Conservation (phyloP, 2,888 invertebrate genomes). For the Epinotia nisella region DNA sequence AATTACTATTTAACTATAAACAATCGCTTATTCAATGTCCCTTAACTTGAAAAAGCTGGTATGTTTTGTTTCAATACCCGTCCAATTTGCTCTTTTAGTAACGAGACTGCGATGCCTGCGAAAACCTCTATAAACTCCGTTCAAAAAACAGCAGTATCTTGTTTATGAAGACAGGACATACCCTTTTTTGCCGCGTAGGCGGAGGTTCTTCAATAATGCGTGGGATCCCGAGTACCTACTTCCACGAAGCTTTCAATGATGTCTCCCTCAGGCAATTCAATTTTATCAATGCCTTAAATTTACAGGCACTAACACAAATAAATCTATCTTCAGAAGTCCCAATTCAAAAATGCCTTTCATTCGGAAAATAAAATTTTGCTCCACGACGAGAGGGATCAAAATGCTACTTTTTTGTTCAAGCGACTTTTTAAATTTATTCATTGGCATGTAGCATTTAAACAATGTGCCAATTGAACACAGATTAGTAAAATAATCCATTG, state of each 20-base stretch:
- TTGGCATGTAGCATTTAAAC: too few species aligned
- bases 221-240: conserved; percentile 1
- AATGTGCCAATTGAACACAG: too few species aligned
- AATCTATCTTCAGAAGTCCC: background rate
- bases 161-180: background rate
- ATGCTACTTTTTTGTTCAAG: too few species aligned
- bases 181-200: background rate
- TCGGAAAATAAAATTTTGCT: too few species aligned
- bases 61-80: background rate
- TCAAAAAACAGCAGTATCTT: background rate
- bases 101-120: background rate
- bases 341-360: too few species aligned
- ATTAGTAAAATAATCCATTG: too few species aligned
- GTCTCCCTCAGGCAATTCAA: background rate
- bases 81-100: background rate
- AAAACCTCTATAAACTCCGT: background rate
- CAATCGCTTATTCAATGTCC: too few species aligned
- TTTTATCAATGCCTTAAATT: background rate
- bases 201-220: conserved; percentile 2
- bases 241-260: background rate
- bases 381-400: too few species aligned
- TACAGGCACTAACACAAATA: background rate
- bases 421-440: too few species aligned
- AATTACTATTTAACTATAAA: too few species aligned
- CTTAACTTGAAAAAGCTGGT: background rate